phyloP scores from a whole-genome alignment of 2,113 vertebrate species.

The Ctenodactylus gundi region DNA sequence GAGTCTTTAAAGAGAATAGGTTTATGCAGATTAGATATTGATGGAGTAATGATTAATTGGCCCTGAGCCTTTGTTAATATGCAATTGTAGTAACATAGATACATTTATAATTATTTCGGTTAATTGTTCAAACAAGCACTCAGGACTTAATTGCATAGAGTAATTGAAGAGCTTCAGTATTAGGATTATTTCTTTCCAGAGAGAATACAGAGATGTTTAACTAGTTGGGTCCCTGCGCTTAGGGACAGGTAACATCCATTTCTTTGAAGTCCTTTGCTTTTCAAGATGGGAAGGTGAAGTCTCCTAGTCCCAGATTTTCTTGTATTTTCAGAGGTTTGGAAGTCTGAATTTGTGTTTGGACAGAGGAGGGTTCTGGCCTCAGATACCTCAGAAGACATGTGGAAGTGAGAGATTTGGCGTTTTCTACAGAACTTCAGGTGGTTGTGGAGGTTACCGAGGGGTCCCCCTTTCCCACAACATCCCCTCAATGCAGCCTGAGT shows the following conservation, averaged over 20 bases:
- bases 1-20: constrained; percentile 96
- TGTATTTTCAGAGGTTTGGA: not conserved
- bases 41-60: constrained; percentile 97
- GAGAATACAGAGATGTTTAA: constrained; percentile 74
- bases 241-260: not conserved
- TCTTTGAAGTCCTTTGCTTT: not conserved
- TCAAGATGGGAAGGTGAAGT: not conserved
- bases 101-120: constrained; percentile 93
- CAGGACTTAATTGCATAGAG: constrained; percentile 85
- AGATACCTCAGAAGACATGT: too few relatives aligned
- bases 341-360: not conserved
- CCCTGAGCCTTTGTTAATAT: constrained; percentile 95
- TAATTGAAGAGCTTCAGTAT: constrained; percentile 77
- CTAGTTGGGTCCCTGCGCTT: constrained; percentile 43
- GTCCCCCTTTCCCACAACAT: not conserved
- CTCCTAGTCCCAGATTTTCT: too few relatives aligned
- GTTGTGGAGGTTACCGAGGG: not conserved
- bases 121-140: constrained; percentile 91
- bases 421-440: not conserved
- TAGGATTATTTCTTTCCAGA: constrained; percentile 68
- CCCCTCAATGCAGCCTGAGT: not conserved
- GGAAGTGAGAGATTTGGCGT: too few relatives aligned
- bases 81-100: constrained; percentile 93
- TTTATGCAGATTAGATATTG: constrained; percentile 99
- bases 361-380: not conserved